Percentiles rank a stretch among this genome's conserved stretches.
phyloP scores from a whole-genome alignment of 2,797 vertebrate genomes.

The Ctenosaura bakeri region DNA sequence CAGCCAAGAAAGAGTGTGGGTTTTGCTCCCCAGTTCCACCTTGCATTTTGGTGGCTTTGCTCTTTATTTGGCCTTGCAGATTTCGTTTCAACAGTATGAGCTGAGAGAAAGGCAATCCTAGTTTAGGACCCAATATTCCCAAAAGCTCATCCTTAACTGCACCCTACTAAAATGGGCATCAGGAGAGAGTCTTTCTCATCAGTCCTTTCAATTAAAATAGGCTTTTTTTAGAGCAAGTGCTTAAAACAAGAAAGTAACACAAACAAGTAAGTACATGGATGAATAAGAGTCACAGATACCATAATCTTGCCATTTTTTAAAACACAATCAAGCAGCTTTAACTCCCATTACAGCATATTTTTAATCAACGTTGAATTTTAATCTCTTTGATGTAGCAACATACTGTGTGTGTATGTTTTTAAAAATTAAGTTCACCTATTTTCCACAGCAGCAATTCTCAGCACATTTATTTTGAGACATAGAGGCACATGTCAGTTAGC shows the following conservation, averaged over 20 bases:
- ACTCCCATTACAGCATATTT: neutral
- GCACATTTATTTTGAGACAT: neutral
- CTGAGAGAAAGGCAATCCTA: neutral
- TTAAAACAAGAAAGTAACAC: neutral
- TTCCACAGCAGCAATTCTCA: neutral
- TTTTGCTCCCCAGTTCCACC: slow-evolving; percentile 48
- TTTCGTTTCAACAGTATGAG: neutral
- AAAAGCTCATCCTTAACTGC: neutral
- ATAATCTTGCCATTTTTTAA: slow-evolving; percentile 20
- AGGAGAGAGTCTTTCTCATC: neutral
- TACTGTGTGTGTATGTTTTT: neutral
- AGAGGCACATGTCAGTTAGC: too few species aligned
- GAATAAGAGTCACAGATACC: slow-evolving; percentile 42
- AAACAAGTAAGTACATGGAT: neutral
- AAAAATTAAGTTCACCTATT: too few species aligned
- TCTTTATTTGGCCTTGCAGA: neutral
- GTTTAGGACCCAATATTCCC: neutral
- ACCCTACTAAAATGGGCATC: neutral
- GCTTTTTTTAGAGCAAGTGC: neutral
- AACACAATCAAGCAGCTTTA: too few species aligned
- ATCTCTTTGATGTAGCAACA: too few species aligned
- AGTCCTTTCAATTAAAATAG: neutral
- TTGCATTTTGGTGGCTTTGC: neutral
- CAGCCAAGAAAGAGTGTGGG: neutral
- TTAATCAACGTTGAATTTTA: neutral